phyloP scores from a whole-genome alignment of 2,113 vertebrate species.

The Antechinus stuartii region DNA sequence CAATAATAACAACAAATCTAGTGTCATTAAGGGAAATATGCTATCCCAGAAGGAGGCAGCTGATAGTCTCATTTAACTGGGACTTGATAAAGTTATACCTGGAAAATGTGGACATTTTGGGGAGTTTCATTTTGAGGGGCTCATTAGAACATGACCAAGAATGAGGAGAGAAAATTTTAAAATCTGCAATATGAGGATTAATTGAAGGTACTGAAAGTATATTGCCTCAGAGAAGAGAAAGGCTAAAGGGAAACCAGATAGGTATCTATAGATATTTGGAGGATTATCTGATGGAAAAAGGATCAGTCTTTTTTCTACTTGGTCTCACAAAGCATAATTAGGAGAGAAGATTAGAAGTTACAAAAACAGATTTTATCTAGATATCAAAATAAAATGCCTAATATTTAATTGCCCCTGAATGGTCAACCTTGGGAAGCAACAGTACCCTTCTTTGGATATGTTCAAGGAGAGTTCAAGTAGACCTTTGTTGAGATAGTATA shows the following conservation, averaged over 20 bases:
- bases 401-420: background rate
- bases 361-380: background rate
- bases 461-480: too few relatives aligned
- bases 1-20: background rate
- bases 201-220: background rate
- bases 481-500: too few relatives aligned
- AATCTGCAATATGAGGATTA: background rate
- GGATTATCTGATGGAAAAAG: background rate
- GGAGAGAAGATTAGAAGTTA: background rate
- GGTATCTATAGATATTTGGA: background rate
- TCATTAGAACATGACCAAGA: background rate
- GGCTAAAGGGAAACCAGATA: background rate
- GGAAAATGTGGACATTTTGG: background rate
- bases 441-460: too few relatives aligned
- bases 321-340: background rate
- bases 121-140: background rate
- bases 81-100: background rate
- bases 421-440: too few relatives aligned
- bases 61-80: background rate
- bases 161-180: background rate
- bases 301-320: background rate
- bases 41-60: background rate
- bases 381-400: background rate
- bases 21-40: background rate
- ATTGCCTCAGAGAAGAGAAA: background rate